phyloP scores from a whole-genome alignment of 2,113 vertebrate genomes.

The Pterocles orientalis region DNA sequence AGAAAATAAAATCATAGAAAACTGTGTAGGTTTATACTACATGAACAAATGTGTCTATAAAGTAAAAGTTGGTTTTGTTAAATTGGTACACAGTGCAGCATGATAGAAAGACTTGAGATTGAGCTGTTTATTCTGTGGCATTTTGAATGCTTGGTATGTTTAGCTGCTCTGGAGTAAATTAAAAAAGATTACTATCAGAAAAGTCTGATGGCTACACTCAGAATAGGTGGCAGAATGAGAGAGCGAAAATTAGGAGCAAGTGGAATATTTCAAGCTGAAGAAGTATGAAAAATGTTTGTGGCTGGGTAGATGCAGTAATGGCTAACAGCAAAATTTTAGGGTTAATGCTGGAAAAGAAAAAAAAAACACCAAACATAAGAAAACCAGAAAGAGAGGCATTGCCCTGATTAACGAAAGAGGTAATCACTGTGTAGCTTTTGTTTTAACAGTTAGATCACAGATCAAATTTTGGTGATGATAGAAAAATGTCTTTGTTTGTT shows the following conservation, averaged over 20 bases:
- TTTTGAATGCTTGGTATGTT: background rate
- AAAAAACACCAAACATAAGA: background rate
- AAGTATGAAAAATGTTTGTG: background rate
- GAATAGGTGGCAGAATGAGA: background rate
- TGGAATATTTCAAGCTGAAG: background rate
- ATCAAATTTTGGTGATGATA: background rate
- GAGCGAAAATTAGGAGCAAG: background rate
- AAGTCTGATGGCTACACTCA: background rate
- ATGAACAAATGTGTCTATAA: background rate
- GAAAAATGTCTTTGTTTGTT: background rate
- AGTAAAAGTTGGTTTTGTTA: background rate
- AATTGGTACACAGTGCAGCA: background rate
- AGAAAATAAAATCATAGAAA: background rate
- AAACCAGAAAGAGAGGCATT: background rate
- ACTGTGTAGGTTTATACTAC: background rate
- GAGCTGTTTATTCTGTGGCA: background rate
- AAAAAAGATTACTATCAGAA: background rate
- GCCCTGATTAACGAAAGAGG: background rate
- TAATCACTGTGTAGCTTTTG: accelerated
- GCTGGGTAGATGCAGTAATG: background rate
- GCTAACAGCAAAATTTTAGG: background rate
- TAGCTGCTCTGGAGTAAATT: background rate
- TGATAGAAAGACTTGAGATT: background rate
- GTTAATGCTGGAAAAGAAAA: background rate
- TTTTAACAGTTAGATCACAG: background rate